A percentile compares a stretch with the other conserved stretches of the same genome.
phyloP scores from a whole-genome alignment of 2,113 vertebrate genomes.

The Stomatorhinus ivindoensis region DNA sequence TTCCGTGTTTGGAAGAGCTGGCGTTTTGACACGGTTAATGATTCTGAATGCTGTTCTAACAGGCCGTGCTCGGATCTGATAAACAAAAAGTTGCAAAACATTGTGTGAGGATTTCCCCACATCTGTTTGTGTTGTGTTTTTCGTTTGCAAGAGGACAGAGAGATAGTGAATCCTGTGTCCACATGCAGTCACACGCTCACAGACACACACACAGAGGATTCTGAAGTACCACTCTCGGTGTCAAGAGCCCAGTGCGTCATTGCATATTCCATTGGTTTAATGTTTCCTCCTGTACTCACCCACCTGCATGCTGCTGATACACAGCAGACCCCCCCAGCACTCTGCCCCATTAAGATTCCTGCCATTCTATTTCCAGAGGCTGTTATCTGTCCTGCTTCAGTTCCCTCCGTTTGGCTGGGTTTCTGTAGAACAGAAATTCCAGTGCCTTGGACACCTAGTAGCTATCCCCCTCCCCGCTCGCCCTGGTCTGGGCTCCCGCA shows the following conservation, averaged over 20 bases:
- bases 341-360: constrained; percentile 54
- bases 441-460: not conserved
- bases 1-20: not conserved
- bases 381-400: constrained; percentile 34
- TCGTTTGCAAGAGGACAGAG: not conserved
- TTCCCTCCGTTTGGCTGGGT: constrained; percentile 13
- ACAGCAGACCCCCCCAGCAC: constrained; percentile 45
- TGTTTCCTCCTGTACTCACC: constrained; percentile 24
- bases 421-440: not conserved
- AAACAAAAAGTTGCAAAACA: not conserved
- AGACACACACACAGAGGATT: not conserved
- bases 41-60: not conserved
- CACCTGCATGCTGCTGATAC: constrained; percentile 42
- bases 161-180: not conserved
- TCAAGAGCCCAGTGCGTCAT: not conserved
- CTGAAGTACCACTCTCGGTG: not conserved
- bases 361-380: constrained; percentile 50
- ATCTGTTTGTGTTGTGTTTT: not conserved
- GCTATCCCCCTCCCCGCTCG: not conserved
- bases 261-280: constrained; percentile 26
- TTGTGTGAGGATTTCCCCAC: not conserved
- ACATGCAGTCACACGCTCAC: not conserved
- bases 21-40: not conserved
- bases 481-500: not conserved
- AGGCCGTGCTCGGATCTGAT: not conserved